These are phyloP conservation scores for Carcina quercana DNA, from an alignment of 2,888 invertebrate species.

Conservation along the genomic window DNA sequence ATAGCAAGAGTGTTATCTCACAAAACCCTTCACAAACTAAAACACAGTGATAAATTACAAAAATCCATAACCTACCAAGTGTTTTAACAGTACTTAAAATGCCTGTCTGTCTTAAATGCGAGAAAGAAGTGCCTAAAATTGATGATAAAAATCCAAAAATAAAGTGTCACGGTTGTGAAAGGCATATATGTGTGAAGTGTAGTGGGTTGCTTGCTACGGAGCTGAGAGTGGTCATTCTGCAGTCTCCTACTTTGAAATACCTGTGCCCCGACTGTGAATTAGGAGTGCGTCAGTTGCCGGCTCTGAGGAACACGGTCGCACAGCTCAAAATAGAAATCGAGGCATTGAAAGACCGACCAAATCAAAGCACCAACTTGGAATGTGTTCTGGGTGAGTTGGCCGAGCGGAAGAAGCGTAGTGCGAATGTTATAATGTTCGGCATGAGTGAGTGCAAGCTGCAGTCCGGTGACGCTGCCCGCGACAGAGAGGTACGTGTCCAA, in stretches of 20 bases:
- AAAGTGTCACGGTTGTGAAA: slow-evolving; percentile 3
- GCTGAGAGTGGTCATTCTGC: slow-evolving; percentile 4
- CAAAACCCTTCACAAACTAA: no score
- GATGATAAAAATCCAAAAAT: slow-evolving; percentile 5
- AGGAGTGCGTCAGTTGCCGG: slow-evolving; percentile 6
- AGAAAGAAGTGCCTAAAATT: slow-evolving; percentile 1
- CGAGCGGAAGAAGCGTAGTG: slow-evolving; percentile 3
- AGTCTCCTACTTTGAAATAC: slow-evolving; percentile 7
- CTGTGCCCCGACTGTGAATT: slow-evolving; percentile 9
- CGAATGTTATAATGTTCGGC: slow-evolving; percentile 7
- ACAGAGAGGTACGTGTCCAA: slow-evolving; percentile 4
- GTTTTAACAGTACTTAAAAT: no score
- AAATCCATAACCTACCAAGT: no score
- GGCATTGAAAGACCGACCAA: slow-evolving; percentile 1
- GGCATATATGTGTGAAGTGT: slow-evolving; percentile 4
- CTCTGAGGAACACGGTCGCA: slow-evolving; percentile 2
- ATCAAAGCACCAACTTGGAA: slow-evolving; percentile 2
- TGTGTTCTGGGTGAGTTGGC: slow-evolving; percentile 2
- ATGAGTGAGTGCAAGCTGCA: slow-evolving; percentile 5
- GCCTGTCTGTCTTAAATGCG: slow-evolving; percentile 1
- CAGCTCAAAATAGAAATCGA: slow-evolving; percentile 3
- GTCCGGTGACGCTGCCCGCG: not conserved
- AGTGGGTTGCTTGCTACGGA: slow-evolving; percentile 5
- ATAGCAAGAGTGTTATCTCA: no score
- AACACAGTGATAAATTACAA: no score